Evolutionary conservation across 1,140 invertebrate genomes (phyloP).

Genomic region (Tribolium madens): DNA sequence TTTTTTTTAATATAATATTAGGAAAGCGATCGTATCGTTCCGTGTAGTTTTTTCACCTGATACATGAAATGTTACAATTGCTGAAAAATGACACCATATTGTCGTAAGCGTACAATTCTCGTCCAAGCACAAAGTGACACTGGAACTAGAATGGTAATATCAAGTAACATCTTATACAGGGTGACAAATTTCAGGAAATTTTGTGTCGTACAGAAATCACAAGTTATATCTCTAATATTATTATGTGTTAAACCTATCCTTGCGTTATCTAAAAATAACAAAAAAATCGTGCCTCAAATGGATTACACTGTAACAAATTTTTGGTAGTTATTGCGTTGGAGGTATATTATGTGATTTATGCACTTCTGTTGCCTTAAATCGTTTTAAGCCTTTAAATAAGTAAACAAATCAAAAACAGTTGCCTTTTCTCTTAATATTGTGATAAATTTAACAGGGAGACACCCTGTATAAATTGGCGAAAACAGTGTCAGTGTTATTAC

Average conservation of each 20-base stretch:
- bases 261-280: too few relatives aligned
- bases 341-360: not conserved
- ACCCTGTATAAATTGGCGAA: not conserved
- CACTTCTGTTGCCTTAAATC: not conserved
- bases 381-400: not conserved
- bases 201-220: not conserved
- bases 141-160: not conserved
- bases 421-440: not conserved
- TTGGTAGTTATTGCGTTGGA: too few relatives aligned
- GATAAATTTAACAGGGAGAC: not conserved
- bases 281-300: too few relatives aligned
- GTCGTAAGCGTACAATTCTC: not conserved
- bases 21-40: not conserved
- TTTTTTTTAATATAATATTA: not conserved
- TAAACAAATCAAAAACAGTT: not conserved
- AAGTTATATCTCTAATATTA: not conserved
- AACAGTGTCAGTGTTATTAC: not conserved
- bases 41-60: not conserved
- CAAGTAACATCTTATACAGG: not conserved
- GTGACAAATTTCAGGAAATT: not conserved
- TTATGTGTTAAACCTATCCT: too few relatives aligned
- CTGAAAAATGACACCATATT: not conserved
- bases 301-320: too few relatives aligned
- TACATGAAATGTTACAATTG: not conserved
- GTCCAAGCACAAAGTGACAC: not conserved